Base-by-base conservation (phyloP, 2,113 vertebrate genomes). In the Stomatorhinus ivindoensis region DNA sequence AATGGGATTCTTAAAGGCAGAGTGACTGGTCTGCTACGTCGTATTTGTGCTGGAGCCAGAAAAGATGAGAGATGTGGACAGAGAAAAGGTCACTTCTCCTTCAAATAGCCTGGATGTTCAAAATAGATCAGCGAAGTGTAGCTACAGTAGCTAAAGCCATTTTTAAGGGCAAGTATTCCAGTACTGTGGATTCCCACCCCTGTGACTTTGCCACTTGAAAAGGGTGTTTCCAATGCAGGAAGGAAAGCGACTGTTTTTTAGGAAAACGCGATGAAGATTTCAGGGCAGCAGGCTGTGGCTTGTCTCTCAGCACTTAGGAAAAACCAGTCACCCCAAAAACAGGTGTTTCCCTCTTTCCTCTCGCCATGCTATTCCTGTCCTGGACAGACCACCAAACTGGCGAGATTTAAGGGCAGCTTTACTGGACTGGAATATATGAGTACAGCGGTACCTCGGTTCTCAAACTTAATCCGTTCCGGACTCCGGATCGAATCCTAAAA, bases 121-220 rank as follows among this genome's bases (percentile, higher is more conserved):
- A 92, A 92, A 91, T 90, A 87, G 89, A 92, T 87, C 91, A 89
- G 58, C 88, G 92, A 93, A 93, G 89, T 93, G 93, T 92, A 95
- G 92, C 89, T 44, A 39, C 89, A 85, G 89, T 86, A 46, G 88
- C 92, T 89, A 90, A 90, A 90, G 90, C 90, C 91, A 92, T 89
- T 92, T 93, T 92, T 73, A 88, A 87, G 84, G 88, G 88, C 2
- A 93, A 87, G 87, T 92, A 92, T 94, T 94, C 91, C 92, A 15
- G 48, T 50, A 50, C 87, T 80, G 92, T 90, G 65, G 86, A 92
- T 91, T 90, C 10, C 51, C 24, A 46, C 9, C 21, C 88, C n/a
- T 53, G 27, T 51, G 44, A 65, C 87, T 85, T 88, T 91, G 89
- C 89, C 73, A 90, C 86, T 85, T 8, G 15, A 48, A 47, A 47